phyloP scores from a whole-genome alignment of 2,797 vertebrate genomes.

The Bovichtus diacanthus region DNA sequence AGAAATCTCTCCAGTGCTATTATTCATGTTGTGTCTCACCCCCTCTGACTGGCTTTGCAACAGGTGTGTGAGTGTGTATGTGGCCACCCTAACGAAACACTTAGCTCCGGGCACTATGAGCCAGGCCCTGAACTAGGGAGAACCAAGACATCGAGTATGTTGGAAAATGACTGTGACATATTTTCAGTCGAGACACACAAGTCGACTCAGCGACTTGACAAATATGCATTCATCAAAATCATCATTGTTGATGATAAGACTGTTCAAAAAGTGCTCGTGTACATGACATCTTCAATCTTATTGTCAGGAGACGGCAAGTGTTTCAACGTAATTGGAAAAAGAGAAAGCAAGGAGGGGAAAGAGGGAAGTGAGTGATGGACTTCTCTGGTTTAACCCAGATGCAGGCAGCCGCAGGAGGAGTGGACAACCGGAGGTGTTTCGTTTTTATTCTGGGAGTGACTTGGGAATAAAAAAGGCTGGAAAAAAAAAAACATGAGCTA shows the following conservation, averaged over 20 bases:
- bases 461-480: constrained; percentile 72
- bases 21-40: constrained; percentile 36
- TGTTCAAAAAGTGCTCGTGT: not conserved
- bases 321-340: not conserved
- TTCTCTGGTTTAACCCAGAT: constrained; percentile 73
- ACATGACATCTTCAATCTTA: constrained; percentile 11
- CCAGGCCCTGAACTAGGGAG: not conserved
- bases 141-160: not conserved
- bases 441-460: constrained; percentile 76
- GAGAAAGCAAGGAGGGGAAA: constrained; percentile 10
- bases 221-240: not conserved
- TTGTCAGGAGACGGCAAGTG: constrained; percentile 4
- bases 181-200: constrained; percentile 5
- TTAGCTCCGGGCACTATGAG: constrained; percentile 12
- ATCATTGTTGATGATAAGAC: not conserved
- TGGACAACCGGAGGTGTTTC: constrained; percentile 77
- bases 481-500: constrained; percentile 53
- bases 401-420: constrained; percentile 62
- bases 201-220: not conserved
- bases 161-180: not conserved
- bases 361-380: constrained; percentile 47
- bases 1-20: constrained; percentile 18
- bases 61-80: constrained; percentile 21
- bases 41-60: constrained; percentile 21
- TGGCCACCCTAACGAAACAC: not conserved